Base-by-base conservation (phyloP, 2,797 vertebrate species). In the Gallirallus australis region DNA sequence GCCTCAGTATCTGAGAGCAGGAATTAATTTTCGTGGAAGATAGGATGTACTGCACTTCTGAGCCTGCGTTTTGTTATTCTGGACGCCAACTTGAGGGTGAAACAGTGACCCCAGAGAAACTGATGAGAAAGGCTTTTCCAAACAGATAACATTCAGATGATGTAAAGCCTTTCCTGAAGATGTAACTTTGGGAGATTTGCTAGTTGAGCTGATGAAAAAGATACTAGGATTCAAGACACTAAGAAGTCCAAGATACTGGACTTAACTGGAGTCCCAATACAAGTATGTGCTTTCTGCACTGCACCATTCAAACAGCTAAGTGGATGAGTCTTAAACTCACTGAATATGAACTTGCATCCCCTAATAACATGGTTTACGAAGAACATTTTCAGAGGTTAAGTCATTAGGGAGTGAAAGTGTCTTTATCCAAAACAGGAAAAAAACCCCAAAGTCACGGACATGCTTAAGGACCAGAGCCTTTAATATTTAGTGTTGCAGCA, bases 121-220 rank as follows among this genome's bases (percentile, higher is more conserved):
- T 7, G n/a, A 68, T 12, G 2, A 12, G 57, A 85, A 88, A 88
- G 20, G 3, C 11, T 88, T 83, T 78, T 57, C 50, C 54, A 71
- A 8, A 33, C 3, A 78, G 24, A 0, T 56, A n/a, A n/a, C 0
- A 1, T 75, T 53, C n/a, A 52, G 30, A 78, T 57, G 57, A 68
- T 25, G 4, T 3, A 31, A 28, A 45, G 8, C 63, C 8, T 37
- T 57, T 68, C 31, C 33, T 14, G 28, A 6, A 50, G 30, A 28
- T 11, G 6, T 20, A 21, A 69, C 15, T 4, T 4, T 59, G 20
- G 33, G 61, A 48, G 25, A 75, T 56, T 59, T 71, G 30, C 47
- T 77, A 56, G 30, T 4, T 31, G 40, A 83, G 39, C 1, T 52
- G 53, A 28, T 61, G 12, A 68, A 71, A 60, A 60, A 79, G n/a